Base-by-base conservation (phyloP, 2,797 vertebrate genomes). In the Crenichthys baileyi region DNA sequence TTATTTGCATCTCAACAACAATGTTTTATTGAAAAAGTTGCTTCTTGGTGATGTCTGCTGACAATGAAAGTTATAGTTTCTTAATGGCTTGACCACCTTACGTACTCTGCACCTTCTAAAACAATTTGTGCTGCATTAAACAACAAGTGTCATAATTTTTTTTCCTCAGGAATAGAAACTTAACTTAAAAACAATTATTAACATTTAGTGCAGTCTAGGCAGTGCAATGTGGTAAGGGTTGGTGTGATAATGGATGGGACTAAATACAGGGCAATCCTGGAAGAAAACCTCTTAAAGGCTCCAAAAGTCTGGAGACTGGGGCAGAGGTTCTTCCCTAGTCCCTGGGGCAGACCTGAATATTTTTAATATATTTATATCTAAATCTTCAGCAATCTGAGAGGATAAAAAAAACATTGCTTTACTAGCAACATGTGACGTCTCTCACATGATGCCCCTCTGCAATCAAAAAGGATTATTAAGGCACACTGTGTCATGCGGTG, bases 391-490 rank as follows among this genome's bases (percentile, higher is more conserved):
- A n/a, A 73, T 70, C 76, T 76, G 73, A 67, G 20, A 67, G 36
- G 36, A 41, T 72, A 4, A 61, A 58, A 71, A 75, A 2, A n/a
- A 56, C 51, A 44, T 41, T 12, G 16, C 50, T 39, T 61, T 2
- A 20, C 1, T 36, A 36, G 51, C 22, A 12, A 18, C 70, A 31
- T 51, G 20, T 61, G 36, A 70, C 41, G 24, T 24, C 67, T 46
- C 41, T 70, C 67, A 70, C 41, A 70, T 70, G 41, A 48, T 26
- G 44, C 41, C 70, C 67, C 77, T n/a, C 12, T 63, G 61, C 73
- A 44, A 71, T 89, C 81, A 80, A 6, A 53, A 44, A 20, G 72
- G 83, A 90, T 85, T 80, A 86, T 22, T 58, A 80, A 86, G 79
- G 53, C 70, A 51, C 8, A 73, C 24, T 8, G 55, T 46, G 53